Conservation (phyloP, 1,140 invertebrate species). For the Piezodorus guildinii region DNA sequence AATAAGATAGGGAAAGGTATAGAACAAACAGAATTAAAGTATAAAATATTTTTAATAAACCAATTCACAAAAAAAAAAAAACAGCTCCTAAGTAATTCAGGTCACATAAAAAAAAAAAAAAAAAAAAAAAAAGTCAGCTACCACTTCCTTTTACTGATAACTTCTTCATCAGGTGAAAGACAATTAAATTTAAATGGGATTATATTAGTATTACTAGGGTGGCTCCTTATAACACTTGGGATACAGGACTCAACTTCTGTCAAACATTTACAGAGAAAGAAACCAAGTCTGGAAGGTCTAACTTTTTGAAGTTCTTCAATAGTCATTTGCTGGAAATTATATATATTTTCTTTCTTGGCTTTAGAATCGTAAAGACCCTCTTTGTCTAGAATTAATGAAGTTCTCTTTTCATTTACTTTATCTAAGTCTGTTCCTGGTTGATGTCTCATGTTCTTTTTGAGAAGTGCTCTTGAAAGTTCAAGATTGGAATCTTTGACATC, state of each 20-base stretch:
- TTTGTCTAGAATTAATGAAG: no score
- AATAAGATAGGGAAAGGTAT: no score
- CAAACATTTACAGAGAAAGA: slow-evolving; percentile 16
- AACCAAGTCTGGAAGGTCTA: slow-evolving; percentile 14
- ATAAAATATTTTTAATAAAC: no score
- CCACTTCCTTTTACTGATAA: neutral
- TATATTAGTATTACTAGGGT: neutral
- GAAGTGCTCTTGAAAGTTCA: neutral
- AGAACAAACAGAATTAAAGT: no score
- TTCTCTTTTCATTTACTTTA: no score
- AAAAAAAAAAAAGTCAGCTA: neutral
- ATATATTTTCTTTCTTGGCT: slow-evolving; percentile 1
- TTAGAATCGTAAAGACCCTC: neutral
- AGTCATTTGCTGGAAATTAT: neutral
- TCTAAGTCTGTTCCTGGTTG: no score
- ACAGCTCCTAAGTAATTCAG: no score
- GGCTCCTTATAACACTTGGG: neutral
- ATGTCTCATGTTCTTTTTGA: neutral
- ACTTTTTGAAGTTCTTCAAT: neutral
- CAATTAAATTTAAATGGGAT: slow-evolving; percentile 14
- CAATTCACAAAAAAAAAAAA: no score
- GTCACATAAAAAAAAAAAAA: neutral
- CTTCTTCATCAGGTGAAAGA: slow-evolving; percentile 12
- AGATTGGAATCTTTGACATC: neutral
- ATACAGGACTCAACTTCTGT: slow-evolving; percentile 7